Conservation (phyloP, 53 echinoderm and acorn worm genomes). For the Pentamera pediparva region DNA sequence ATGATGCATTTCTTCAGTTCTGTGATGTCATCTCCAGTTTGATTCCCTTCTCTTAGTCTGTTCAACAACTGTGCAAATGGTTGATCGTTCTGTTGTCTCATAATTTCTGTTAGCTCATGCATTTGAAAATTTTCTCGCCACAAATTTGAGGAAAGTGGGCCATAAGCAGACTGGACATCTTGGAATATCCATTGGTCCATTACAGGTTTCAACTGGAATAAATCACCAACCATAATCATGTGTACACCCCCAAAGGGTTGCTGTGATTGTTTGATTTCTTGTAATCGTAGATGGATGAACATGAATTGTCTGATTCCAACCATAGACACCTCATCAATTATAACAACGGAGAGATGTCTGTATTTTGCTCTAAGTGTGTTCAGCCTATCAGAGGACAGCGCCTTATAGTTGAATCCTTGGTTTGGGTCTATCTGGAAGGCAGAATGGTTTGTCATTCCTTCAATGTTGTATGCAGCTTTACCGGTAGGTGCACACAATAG, state of each 20-base stretch:
- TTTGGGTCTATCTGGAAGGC: slow-evolving; percentile 35
- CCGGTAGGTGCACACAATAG: slow-evolving; percentile 46
- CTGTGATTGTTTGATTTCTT: background rate
- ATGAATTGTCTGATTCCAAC: slow-evolving; percentile 32
- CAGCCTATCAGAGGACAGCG: background rate
- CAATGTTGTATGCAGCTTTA: slow-evolving; percentile 45
- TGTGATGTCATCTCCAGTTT: background rate
- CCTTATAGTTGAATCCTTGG: background rate
- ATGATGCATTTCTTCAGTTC: background rate
- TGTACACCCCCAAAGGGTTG: slow-evolving; percentile 33
- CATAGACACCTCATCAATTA: slow-evolving; percentile 46
- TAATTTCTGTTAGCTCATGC: background rate
- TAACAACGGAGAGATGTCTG: slow-evolving; percentile 9
- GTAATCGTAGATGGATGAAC: slow-evolving; percentile 15
- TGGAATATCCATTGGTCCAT: slow-evolving; percentile 37
- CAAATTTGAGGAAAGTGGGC: slow-evolving; percentile 14
- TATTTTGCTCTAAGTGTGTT: slow-evolving; percentile 33
- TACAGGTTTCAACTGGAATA: slow-evolving; percentile 43
- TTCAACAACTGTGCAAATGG: slow-evolving; percentile 28
- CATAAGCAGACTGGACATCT: slow-evolving; percentile 4
- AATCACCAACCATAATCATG: slow-evolving; percentile 21
- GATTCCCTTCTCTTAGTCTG: slow-evolving; percentile 17
- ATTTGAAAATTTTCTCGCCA: slow-evolving; percentile 5
- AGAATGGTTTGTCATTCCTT: slow-evolving; percentile 24
- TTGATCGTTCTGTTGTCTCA: slow-evolving; percentile 23